These are phyloP conservation scores for Pampusana beccarii DNA, from an alignment of 2,113 vertebrate genomes.

Conservation along the genomic window DNA sequence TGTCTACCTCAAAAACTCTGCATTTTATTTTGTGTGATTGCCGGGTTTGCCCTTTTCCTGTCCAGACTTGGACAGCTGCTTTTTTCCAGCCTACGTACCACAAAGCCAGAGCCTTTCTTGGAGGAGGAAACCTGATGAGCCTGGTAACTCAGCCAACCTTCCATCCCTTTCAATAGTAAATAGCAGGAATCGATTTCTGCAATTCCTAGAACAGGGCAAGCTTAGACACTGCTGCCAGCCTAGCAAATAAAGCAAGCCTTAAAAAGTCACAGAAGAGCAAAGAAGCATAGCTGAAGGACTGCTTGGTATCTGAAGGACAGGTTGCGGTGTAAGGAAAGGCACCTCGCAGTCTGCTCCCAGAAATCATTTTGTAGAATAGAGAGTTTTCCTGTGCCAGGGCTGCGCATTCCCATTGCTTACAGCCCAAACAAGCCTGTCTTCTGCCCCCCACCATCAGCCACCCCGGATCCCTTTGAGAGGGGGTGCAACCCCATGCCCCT, in stretches of 20 bases:
- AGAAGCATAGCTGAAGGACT: neutral
- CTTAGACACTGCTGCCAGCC: neutral
- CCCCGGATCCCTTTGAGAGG: too few species aligned
- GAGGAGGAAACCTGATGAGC: neutral
- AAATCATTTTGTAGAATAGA: neutral
- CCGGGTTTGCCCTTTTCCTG: neutral
- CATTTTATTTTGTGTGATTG: neutral
- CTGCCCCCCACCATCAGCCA: neutral
- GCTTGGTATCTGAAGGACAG: neutral
- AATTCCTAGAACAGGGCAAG: neutral
- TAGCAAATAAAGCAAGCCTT: neutral
- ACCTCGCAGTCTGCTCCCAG: neutral
- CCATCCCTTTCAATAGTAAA: neutral
- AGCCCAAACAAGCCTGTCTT: neutral
- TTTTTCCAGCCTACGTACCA: neutral
- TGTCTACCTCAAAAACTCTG: neutral
- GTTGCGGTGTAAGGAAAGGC: accelerated
- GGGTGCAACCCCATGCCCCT: accelerated
- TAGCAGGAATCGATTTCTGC: neutral
- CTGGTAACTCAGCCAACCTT: neutral
- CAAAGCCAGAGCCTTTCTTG: neutral
- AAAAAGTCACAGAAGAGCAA: neutral
- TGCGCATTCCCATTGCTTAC: accelerated
- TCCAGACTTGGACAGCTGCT: neutral
- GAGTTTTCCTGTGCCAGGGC: neutral